Evolutionary conservation across 1,140 invertebrate genomes (phyloP), one percentile per base, ranked within the genome.

Genomic region (Whitmania pigra): DNA sequence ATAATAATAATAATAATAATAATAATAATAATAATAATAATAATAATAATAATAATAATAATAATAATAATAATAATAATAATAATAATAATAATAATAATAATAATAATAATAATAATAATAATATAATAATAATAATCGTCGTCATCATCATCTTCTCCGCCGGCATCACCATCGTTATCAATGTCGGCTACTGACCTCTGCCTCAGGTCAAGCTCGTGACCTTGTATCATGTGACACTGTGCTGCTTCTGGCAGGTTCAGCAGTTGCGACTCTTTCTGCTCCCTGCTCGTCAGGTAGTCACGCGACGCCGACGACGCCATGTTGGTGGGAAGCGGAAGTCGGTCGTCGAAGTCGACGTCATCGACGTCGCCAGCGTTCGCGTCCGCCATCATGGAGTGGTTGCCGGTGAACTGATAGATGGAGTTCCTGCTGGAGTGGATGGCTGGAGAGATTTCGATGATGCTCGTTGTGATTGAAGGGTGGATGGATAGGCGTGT

Each of bases 151-250:
- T 36, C 31, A 36, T 36, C 31, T 2, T 22, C n/a, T 4, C 9
- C 31, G 20, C 15, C 25, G 18, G 43, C 17, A 54, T 36, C 31
- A 36, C 31, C 31, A 36, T 54, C 49, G 53, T 15, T 7, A n/a
- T 20, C 25, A 63, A 63, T 25, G 29, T 1, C 20, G 29, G 29
- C 57, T 7, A 63, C 63, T 57, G 67, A 79, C 78, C 78, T 78
- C 36, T 79, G 78, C 40, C 76, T 75, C 60, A 79, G 57, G 20
- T 76, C 67, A n/a, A 78, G 27, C 6, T 57, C 69, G 27, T 75
- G 72, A 40, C 72, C 75, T n/a, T 74, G 67, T 27, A 78, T 77
- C 53, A 74, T 49, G 71, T 74, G 75, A 68, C 76, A 71, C 29
- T 78, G 76, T 25, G 76, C 72, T 0, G 75, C 74, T 15, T 76